Conservation (phyloP, 2,797 vertebrate genomes). For the Poeciliopsis presidionis region DNA sequence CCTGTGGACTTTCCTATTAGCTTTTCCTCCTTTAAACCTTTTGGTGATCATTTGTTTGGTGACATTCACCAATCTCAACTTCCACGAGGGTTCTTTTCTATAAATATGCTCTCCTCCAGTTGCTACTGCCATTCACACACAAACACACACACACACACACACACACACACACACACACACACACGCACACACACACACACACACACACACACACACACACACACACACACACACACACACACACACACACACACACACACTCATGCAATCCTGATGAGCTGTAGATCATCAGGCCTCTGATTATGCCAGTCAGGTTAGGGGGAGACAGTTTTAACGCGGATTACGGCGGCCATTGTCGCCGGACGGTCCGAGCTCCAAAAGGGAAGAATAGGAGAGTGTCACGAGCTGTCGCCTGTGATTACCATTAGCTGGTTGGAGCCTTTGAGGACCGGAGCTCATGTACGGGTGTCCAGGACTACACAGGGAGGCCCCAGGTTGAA, state of each 20-base stretch:
- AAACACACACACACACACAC: too few relatives aligned
- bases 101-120: constrained; percentile 61
- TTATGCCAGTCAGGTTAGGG: constrained; percentile 76
- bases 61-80: constrained; percentile 19
- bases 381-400: constrained; percentile 85
- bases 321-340: constrained; percentile 86
- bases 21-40: not conserved
- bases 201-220: not conserved
- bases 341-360: constrained; percentile 83
- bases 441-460: constrained; percentile 81
- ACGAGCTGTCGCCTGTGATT: constrained; percentile 87
- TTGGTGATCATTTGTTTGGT: not conserved
- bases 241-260: constrained; percentile 11
- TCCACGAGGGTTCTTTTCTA: constrained; percentile 38
- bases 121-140: not conserved
- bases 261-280: constrained; percentile 43
- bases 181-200: too few relatives aligned
- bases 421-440: constrained; percentile 84
- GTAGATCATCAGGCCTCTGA: constrained; percentile 77
- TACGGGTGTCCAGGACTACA: constrained; percentile 73
- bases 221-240: constrained; percentile 23
- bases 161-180: too few relatives aligned
- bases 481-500: constrained; percentile 76
- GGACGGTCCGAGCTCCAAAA: constrained; percentile 82
- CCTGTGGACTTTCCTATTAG: not conserved